Evolutionary conservation across 2,888 invertebrate species (phyloP), one percentile per base, ranked within the genome.

Genomic region (Clepsis dumicolana): DNA sequence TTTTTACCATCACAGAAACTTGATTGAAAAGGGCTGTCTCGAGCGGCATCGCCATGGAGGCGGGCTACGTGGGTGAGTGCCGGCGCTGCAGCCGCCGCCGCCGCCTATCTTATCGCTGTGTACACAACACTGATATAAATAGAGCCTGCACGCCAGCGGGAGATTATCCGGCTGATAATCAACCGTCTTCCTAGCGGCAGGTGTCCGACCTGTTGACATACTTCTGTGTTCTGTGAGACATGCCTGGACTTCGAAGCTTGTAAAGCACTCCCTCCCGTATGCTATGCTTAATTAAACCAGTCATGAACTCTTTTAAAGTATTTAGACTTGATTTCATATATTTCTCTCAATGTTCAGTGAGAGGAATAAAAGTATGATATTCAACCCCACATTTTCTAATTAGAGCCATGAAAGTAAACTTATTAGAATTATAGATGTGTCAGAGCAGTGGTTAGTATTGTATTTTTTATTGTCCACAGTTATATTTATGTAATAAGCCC

Each of bases 31-130:
- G 73, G 66, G 73, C 73, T 65, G 18, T 18, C 18, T 16, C 14
- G 44, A 14, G 73, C 73, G 70, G 75, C 67, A 70, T 72, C 77
- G 85, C 80, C 75, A 90, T 90, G 90, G 92, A 93, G 79, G 77
- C 87, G 16, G 89, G 83, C 82, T 84, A 79, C 77, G 87, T 90
- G 71, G 92, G 92, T 93, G 79, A 90, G 92, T 89, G 38, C 53
- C 52, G 53, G 24, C 16, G 54, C 32, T 29, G 60, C 50, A 27
- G 12, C 24, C 60, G 44, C 21, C 38, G n/a, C n/a, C n/a, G n/a
- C n/a, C n/a, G 57, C 32, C 48, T 64, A 64, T 64, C 64, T 70
- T 70, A 70, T 70, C 70, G 52, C 29, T 25, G 65, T 65, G 70
- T 70, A 65, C 61, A 70, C 61, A 70, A 61, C 54, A 38, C 38